phyloP scores from a whole-genome alignment of 2,888 invertebrate species.

The Sturmia bella region DNA sequence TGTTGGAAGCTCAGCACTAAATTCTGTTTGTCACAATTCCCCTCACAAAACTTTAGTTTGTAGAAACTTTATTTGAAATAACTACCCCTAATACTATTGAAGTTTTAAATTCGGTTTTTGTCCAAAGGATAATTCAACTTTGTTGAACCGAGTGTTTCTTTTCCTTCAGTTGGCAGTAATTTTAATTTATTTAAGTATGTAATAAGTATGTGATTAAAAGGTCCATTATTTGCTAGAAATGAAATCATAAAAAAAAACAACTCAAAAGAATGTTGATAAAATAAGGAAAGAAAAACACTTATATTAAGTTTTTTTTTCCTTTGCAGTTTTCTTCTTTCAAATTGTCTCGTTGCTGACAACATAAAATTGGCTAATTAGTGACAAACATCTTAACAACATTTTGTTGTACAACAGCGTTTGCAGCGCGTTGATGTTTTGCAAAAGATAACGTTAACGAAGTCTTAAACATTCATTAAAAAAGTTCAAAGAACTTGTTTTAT shows the following conservation, averaged over 20 bases:
- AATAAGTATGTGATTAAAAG: conserved; percentile 42
- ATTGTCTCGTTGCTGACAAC: conserved; percentile 41
- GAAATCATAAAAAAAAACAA: not conserved
- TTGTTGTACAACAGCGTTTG: conserved; percentile 33
- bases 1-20: no score
- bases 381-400: conserved; percentile 43
- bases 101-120: no score
- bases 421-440: conserved; percentile 39
- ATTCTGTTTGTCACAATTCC: no score
- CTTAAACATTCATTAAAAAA: conserved; percentile 48
- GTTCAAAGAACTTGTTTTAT: conserved; percentile 51
- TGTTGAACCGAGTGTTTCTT: conserved; percentile 19
- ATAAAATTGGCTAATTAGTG: conserved; percentile 60
- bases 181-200: conserved; percentile 40
- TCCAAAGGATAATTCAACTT: not conserved
- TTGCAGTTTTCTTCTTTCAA: conserved; percentile 26
- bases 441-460: conserved; percentile 55
- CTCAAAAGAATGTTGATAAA: not conserved
- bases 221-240: conserved; percentile 11
- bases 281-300: conserved; percentile 30
- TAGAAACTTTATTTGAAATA: no score
- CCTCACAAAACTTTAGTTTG: no score
- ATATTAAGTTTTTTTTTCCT: not conserved
- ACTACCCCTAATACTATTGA: no score
- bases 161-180: conserved; percentile 7